These are phyloP conservation scores for Zelostemma sp. DNA, from an alignment of 1,140 invertebrate genomes.

Conservation along the genomic window DNA sequence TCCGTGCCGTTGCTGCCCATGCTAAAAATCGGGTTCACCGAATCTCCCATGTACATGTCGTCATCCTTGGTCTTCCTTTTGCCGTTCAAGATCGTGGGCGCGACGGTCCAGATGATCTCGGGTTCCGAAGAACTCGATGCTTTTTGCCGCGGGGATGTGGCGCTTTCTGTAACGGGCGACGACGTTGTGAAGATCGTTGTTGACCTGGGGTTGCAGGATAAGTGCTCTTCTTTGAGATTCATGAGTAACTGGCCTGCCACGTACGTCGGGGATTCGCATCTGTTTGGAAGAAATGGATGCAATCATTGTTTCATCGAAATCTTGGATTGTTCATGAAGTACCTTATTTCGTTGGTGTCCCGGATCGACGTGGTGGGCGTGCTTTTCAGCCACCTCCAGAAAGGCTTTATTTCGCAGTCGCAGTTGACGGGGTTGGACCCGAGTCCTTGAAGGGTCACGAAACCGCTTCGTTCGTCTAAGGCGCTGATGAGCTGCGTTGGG, in stretches of 20 bases:
- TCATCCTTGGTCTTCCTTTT: constrained; percentile 72
- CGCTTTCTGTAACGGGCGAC: constrained; percentile 59
- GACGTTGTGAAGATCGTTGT: constrained; percentile 69
- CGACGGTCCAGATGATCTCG: constrained; percentile 89
- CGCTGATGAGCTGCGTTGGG: constrained; percentile 80
- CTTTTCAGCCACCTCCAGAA: constrained; percentile 82
- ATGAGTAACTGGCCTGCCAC: constrained; percentile 77
- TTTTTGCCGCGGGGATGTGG: constrained; percentile 53
- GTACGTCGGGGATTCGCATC: constrained; percentile 77
- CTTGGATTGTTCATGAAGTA: constrained; percentile 10
- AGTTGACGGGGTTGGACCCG: constrained; percentile 82
- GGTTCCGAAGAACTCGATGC: constrained; percentile 77
- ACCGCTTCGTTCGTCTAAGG: constrained; percentile 83
- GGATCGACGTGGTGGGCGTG: constrained; percentile 68
- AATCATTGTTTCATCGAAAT: too few species aligned
- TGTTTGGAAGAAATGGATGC: constrained; percentile 54
- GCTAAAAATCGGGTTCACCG: constrained; percentile 58
- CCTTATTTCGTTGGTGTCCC: constrained; percentile 38
- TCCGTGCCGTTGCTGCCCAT: constrained; percentile 78
- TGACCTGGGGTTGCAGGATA: constrained; percentile 77
- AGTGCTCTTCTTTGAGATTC: constrained; percentile 82
- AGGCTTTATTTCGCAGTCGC: constrained; percentile 86
- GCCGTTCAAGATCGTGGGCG: constrained; percentile 72
- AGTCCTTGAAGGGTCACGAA: constrained; percentile 81
- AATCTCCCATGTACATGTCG: constrained; percentile 72